phyloP scores from a whole-genome alignment of 2,113 vertebrate species.

The Brevimyrus niger region DNA sequence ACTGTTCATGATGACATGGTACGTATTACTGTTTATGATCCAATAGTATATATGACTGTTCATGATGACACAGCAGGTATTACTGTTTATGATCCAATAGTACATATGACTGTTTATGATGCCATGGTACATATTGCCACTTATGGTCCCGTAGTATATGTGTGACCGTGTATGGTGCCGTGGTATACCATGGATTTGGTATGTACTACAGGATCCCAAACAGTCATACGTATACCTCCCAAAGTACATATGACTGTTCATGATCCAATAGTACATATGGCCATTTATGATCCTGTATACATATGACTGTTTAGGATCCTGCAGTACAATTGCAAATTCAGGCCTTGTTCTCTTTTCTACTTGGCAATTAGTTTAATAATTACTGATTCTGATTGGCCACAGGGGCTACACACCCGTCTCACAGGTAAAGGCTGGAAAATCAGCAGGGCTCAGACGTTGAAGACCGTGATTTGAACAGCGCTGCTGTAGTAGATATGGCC shows the following conservation, averaged over 20 bases:
- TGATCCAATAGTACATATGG: neutral
- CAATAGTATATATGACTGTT: neutral
- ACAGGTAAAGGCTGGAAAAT: too few relatives aligned
- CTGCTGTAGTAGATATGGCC: neutral
- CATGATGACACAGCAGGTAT: neutral
- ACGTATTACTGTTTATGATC: neutral
- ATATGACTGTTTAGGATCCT: neutral
- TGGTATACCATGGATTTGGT: too few relatives aligned
- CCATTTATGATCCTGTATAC: neutral
- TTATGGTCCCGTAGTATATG: too few relatives aligned
- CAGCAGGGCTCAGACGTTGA: too few relatives aligned
- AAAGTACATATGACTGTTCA: neutral
- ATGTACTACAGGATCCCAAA: too few relatives aligned
- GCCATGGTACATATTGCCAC: neutral
- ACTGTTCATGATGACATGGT: neutral
- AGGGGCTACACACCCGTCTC: too few relatives aligned
- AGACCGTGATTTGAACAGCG: too few relatives aligned
- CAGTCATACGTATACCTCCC: too few relatives aligned
- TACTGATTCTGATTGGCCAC: too few relatives aligned
- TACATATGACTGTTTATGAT: neutral
- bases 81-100: neutral
- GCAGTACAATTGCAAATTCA: too few relatives aligned
- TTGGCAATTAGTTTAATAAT: too few relatives aligned
- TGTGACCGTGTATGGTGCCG: neutral
- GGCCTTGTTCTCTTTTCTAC: too few relatives aligned